Percentiles rank a stretch among this genome's conserved stretches.
Evolutionary conservation across 2,113 vertebrate species (phyloP).

Genomic region (Gasterosteus nipponicus): DNA sequence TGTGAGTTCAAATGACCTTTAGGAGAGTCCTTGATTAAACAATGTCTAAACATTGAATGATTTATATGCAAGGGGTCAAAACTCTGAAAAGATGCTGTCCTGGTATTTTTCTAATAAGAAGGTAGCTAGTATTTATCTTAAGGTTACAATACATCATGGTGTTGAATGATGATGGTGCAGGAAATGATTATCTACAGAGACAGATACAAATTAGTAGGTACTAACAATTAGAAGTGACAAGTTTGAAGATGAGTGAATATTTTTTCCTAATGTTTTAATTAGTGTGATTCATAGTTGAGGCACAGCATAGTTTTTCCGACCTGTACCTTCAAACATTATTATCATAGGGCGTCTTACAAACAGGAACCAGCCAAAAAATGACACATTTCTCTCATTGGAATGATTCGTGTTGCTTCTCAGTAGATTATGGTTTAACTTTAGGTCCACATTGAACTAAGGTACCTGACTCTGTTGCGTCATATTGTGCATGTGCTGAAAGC

Average conservation of each 20-base stretch:
- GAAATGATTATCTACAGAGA: conserved; percentile 13
- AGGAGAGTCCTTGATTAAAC: conserved; percentile 17
- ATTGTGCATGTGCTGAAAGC: conserved; percentile 51
- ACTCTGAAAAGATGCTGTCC: neutral
- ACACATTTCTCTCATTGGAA: neutral
- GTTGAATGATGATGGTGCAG: neutral
- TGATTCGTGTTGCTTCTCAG: neutral
- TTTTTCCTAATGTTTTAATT: conserved; percentile 5
- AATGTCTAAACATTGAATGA: conserved; percentile 14
- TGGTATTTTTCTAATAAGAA: neutral
- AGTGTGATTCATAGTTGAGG: conserved; percentile 32
- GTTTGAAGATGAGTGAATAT: conserved; percentile 25
- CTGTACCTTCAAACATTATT: conserved; percentile 32
- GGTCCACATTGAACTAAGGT: conserved; percentile 22
- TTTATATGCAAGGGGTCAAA: neutral
- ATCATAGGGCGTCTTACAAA: neutral
- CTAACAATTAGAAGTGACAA: neutral
- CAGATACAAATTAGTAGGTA: neutral
- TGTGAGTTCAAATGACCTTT: conserved; percentile 44
- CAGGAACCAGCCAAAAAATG: neutral
- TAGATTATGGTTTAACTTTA: conserved; percentile 46
- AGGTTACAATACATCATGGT: neutral
- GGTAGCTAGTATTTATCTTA: neutral
- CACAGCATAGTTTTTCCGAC: conserved; percentile 10
- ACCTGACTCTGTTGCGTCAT: conserved; percentile 45